Evolutionary conservation across 2,113 vertebrate genomes (phyloP), one percentile per base, ranked within the genome.

Genomic region (Ammospiza nelsoni): DNA sequence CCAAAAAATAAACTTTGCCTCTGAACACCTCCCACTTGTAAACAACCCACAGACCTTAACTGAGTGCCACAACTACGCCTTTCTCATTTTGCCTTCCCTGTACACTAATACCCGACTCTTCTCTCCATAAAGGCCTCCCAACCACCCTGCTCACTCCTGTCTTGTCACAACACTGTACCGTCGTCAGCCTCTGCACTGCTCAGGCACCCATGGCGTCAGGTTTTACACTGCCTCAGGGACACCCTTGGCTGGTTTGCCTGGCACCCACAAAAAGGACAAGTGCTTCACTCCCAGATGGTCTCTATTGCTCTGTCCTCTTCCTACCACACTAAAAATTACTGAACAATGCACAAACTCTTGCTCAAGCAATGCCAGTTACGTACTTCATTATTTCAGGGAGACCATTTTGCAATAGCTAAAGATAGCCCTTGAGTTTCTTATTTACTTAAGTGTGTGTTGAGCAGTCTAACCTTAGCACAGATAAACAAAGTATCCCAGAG

Each of bases 321-420:
- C 49, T 20, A 11, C 12, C 61, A 25, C 39, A 35, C 33, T 46
- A 59, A 89, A 91, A 74, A 41, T 8, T 16, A 49, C 41, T 25
- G 22, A 85, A 83, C 37, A 21, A 23, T 9, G 28, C 35, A 59
- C 21, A 59, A 71, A n/a, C 17, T 43, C 39, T 67, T 59, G 68
- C 76, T 84, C 39, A n/a, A 25, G 80, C 31, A 78, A 72, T 19
- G 39, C 33, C 69, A 59, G 35, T 59, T 52, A 71, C 0, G 0
- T 7, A 37, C 22, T 65, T 88, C 15, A 6, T 37, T 78, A 89
- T 78, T 93, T 90, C 44, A 81, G 48, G 48, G 29, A 82, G 79
- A 94, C 76, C 5, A 44, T 72, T 94, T 78, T 68, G 69, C 77
- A 67, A 73, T 19, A 81, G 80, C 84, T 95, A 92, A 92, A 77